Evolutionary conservation across 2,113 vertebrate species (phyloP), one percentile per base, ranked within the genome.

Genomic region (Epinephelus cyanopodus): DNA sequence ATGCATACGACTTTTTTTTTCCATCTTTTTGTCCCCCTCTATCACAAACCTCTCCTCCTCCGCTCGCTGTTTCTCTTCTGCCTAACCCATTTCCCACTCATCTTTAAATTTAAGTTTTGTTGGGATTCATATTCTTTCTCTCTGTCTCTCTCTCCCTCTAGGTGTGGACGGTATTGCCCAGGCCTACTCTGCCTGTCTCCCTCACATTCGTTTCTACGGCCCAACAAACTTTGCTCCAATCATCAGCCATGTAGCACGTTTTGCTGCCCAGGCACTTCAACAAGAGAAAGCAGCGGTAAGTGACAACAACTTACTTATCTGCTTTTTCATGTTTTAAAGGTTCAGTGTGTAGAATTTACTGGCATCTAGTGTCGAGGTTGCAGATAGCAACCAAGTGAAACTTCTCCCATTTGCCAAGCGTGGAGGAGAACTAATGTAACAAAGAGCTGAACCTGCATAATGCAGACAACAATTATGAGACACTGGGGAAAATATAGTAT

Each of bases 201-300:
- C 98, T 71, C 98, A 98, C 87, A 96, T 99, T 80, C 98, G 98
- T 72, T 99, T 99, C 94, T 99, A 99, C 0, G 98, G 98, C 14
- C 98, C 98, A 48, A 99, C 98, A 68, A 99, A 99, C 90, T 99
- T 99, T 84, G 95, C 98, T 57, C 98, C 98, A 29, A 99, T 99
- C 53, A 92, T 99, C 92, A 99, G 96, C 92, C 98, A 99, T 0
- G 98, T 99, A 84, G 98, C 98, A 0, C 96, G 97, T 14, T 99
- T 99, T 4, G 98, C 98, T 0, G 95, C 96, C 21, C 98, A 99
- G 92, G 98, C 98, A 23, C 96, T 96, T 1, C 97, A 98, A 2
- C 98, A 99, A 81, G 95, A 97, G 68, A 94, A 96, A 6, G 98
- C 98, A 45, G 96, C 94, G 0, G 98, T 99, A 84, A 95, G 97